phyloP scores from a whole-genome alignment of 2,797 vertebrate species.

The Myioborus melanocephalus region DNA sequence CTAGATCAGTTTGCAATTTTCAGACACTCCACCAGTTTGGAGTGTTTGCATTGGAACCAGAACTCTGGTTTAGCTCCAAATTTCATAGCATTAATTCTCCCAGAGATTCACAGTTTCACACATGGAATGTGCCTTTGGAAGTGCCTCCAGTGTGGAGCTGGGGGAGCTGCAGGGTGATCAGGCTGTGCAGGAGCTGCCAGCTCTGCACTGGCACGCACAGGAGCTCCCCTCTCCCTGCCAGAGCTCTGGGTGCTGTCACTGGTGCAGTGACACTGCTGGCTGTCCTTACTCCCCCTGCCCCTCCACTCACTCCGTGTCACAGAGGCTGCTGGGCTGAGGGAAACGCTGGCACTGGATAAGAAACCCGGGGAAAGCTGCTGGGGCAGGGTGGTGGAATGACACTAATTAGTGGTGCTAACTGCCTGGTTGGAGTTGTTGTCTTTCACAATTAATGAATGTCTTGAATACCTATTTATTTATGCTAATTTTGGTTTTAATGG shows the following conservation, averaged over 20 bases:
- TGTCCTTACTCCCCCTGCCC: background rate
- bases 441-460: background rate
- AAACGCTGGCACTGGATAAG: accelerated
- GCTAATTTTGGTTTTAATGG: background rate
- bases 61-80: background rate
- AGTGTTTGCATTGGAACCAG: background rate
- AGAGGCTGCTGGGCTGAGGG: background rate
- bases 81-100: background rate
- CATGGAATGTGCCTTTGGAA: background rate
- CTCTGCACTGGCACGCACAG: background rate
- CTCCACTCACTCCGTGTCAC: background rate
- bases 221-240: background rate
- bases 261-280: background rate
- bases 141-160: accelerated
- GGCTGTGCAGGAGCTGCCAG: background rate
- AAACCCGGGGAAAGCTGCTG: background rate
- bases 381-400: accelerated
- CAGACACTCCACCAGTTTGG: background rate
- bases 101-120: background rate
- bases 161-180: background rate
- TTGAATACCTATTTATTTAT: background rate
- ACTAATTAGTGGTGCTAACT: background rate
- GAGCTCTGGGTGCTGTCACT: background rate
- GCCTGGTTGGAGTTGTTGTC: background rate
- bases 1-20: background rate